Evolutionary conservation across 2,797 vertebrate genomes (phyloP).

Genomic region (Sebastes hopkinsi): DNA sequence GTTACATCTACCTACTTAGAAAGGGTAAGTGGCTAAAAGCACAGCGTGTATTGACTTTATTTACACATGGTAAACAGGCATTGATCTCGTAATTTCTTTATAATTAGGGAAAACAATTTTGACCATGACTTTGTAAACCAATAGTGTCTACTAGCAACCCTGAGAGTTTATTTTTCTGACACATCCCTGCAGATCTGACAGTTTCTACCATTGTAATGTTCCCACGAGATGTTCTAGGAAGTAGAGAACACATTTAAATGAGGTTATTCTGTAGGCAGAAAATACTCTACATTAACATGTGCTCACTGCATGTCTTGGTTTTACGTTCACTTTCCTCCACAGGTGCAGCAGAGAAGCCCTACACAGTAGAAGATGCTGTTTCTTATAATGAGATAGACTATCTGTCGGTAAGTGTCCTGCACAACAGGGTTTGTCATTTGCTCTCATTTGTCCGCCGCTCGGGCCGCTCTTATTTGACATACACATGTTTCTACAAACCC

Average conservation of each 20-base stretch:
- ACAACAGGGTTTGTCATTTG: not conserved
- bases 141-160: not conserved
- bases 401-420: slow-evolving; percentile 89
- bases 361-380: slow-evolving; percentile 94
- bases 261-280: not conserved
- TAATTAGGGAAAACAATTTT: not conserved
- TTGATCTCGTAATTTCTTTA: not conserved
- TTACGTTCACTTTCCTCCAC: slow-evolving; percentile 3
- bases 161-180: not conserved
- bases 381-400: slow-evolving; percentile 98
- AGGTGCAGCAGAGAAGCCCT: slow-evolving; percentile 98
- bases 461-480: not conserved
- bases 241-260: not conserved
- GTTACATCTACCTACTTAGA: slow-evolving; percentile 94
- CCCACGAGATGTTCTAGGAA: not conserved
- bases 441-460: not conserved
- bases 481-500: not conserved
- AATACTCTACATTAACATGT: not conserved
- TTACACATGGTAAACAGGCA: not conserved
- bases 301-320: not conserved
- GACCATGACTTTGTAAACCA: not conserved
- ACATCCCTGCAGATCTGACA: not conserved
- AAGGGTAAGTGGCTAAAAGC: slow-evolving; percentile 85
- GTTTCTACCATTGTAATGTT: not conserved
- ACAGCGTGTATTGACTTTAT: not conserved